These are phyloP conservation scores for Charanyca ferruginea DNA, from an alignment of 2,888 invertebrate species.

Conservation along the genomic window DNA sequence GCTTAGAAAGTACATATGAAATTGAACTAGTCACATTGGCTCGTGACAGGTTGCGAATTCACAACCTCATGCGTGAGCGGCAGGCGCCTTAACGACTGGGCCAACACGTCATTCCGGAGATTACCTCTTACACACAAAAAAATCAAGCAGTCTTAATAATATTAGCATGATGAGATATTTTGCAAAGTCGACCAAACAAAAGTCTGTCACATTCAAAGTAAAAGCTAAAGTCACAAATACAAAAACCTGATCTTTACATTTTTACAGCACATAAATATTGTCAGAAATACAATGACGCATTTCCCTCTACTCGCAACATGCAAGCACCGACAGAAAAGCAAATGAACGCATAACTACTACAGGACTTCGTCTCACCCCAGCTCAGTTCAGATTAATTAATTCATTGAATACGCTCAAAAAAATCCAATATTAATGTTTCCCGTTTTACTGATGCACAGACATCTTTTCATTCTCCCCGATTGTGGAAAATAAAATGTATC, in stretches of 20 bases:
- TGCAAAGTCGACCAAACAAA: no score
- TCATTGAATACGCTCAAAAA: slow-evolving; percentile 59
- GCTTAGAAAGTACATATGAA: no score
- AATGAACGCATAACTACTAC: slow-evolving; percentile 12
- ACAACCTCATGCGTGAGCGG: no score
- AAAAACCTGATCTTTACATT: slow-evolving; percentile 11
- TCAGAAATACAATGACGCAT: slow-evolving; percentile 37
- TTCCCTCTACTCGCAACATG: slow-evolving; percentile 31
- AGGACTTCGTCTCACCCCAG: slow-evolving; percentile 30
- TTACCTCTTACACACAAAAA: no score
- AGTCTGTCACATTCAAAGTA: neutral
- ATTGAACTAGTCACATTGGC: no score
- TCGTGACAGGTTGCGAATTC: no score
- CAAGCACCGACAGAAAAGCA: slow-evolving; percentile 10
- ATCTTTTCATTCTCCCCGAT: slow-evolving; percentile 62
- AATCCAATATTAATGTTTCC: slow-evolving; percentile 59
- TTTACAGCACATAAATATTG: slow-evolving; percentile 40
- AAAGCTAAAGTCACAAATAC: slow-evolving; percentile 3
- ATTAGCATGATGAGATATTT: no score
- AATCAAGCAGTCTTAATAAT: no score
- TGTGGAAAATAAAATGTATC: slow-evolving; percentile 63
- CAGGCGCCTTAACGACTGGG: no score
- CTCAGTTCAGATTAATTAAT: slow-evolving; percentile 56
- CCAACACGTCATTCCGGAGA: no score
- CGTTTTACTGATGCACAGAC: slow-evolving; percentile 51